Conservation (phyloP, 1,140 invertebrate genomes). For the Drosophila littoralis region DNA sequence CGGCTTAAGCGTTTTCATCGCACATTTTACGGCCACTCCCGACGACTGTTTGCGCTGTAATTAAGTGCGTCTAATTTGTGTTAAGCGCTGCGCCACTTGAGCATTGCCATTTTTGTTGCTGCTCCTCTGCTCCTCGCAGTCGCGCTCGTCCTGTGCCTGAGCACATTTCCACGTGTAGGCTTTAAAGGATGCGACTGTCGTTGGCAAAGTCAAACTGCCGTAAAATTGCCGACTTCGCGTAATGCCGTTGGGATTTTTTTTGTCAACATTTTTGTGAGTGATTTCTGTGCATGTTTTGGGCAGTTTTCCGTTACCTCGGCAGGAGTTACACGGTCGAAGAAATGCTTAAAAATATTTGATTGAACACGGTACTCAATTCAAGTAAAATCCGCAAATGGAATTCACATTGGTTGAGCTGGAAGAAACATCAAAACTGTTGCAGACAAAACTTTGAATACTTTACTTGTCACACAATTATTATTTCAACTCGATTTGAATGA, state of each 20-base stretch:
- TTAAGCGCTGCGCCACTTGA: slow-evolving; percentile 77
- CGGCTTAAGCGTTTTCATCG: slow-evolving; percentile 48
- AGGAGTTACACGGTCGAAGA: slow-evolving; percentile 12
- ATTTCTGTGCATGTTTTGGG: slow-evolving; percentile 51
- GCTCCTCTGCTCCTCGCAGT: neutral
- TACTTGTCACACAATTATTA: neutral
- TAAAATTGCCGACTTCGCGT: slow-evolving; percentile 61
- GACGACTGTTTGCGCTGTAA: slow-evolving; percentile 75
- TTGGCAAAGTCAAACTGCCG: slow-evolving; percentile 59
- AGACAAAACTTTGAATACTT: neutral
- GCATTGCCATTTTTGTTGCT: slow-evolving; percentile 47
- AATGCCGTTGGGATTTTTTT: slow-evolving; percentile 41
- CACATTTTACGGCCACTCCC: slow-evolving; percentile 59
- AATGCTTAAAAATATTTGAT: slow-evolving; percentile 16
- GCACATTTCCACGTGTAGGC: slow-evolving; percentile 34
- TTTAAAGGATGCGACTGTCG: slow-evolving; percentile 66
- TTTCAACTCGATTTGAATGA: neutral
- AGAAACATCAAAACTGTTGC: neutral
- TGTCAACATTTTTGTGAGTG: slow-evolving; percentile 63
- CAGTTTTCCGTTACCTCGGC: slow-evolving; percentile 13
- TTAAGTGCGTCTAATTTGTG: slow-evolving; percentile 83
- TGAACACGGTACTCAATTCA: neutral
- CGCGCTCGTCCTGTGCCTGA: slow-evolving; percentile 30
- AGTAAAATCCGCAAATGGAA: slow-evolving; percentile 7
- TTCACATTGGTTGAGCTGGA: neutral